Percentiles rank a stretch among this genome's conserved stretches.
Evolutionary conservation across 2,113 vertebrate species (phyloP).

Genomic region (Mesocricetus auratus): DNA sequence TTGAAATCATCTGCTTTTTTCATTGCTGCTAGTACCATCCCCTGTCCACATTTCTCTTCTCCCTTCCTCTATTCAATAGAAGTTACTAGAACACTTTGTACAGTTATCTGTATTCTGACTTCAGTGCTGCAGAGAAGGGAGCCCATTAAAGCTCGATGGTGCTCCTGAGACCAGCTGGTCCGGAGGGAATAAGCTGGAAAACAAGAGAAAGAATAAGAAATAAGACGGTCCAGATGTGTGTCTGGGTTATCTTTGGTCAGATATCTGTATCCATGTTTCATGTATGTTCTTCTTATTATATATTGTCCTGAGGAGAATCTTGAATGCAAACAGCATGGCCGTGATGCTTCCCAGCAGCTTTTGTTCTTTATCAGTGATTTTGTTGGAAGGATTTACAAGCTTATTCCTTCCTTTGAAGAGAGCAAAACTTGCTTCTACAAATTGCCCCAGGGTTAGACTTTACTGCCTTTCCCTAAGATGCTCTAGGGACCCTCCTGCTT

Average conservation of each 20-base stretch:
- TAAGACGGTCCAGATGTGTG: background rate
- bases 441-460: background rate
- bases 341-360: background rate
- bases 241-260: background rate
- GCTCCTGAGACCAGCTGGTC: background rate
- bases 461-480: background rate
- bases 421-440: conserved; percentile 33
- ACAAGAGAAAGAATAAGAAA: conserved; percentile 47
- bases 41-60: background rate
- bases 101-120: conserved; percentile 49
- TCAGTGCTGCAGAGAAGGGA: background rate
- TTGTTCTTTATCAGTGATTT: conserved; percentile 51
- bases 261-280: background rate
- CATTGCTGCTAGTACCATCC: background rate
- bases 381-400: conserved; percentile 54
- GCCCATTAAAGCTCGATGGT: conserved; percentile 53
- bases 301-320: background rate
- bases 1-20: background rate
- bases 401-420: conserved; percentile 37
- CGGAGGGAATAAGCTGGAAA: background rate
- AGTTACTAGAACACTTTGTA: background rate
- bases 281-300: background rate
- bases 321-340: background rate
- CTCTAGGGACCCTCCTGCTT: background rate
- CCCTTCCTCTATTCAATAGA: background rate